These are phyloP conservation scores for Rambutsinella grinnellia DNA, from an alignment of 2,888 invertebrate species.

Conservation along the genomic window DNA sequence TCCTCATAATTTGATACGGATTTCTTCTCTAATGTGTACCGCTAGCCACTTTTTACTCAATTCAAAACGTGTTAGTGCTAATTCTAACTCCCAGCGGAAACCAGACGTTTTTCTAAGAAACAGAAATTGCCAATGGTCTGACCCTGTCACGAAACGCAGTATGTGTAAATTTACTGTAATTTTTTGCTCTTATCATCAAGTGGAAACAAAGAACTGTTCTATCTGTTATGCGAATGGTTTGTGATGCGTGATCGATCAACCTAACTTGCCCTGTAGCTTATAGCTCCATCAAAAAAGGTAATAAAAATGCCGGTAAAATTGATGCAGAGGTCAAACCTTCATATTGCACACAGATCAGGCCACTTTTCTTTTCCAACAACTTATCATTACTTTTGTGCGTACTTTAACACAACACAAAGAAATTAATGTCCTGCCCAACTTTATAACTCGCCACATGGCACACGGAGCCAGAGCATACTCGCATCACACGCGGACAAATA, in stretches of 20 bases:
- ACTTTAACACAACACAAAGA: not conserved
- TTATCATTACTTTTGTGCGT: not conserved
- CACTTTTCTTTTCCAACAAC: not conserved
- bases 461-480: not conserved
- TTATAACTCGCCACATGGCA: not conserved
- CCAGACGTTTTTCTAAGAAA: conserved; percentile 47
- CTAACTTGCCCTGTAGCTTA: too few relatives aligned
- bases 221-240: too few relatives aligned
- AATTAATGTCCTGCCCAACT: not conserved
- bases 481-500: not conserved
- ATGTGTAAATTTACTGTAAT: too few relatives aligned
- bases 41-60: conserved; percentile 1
- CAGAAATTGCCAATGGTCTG: too few relatives aligned
- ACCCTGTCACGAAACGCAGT: too few relatives aligned
- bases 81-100: conserved; percentile 39
- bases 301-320: not conserved
- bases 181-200: too few relatives aligned
- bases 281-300: too few relatives aligned
- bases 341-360: not conserved
- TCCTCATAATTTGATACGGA: too few relatives aligned
- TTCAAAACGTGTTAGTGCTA: conserved; percentile 28
- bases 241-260: too few relatives aligned
- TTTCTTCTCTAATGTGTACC: too few relatives aligned
- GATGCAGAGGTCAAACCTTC: not conserved
- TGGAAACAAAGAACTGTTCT: too few relatives aligned